Evolutionary conservation across 2,888 invertebrate genomes (phyloP).

Genomic region (Coelinius sp.): DNA sequence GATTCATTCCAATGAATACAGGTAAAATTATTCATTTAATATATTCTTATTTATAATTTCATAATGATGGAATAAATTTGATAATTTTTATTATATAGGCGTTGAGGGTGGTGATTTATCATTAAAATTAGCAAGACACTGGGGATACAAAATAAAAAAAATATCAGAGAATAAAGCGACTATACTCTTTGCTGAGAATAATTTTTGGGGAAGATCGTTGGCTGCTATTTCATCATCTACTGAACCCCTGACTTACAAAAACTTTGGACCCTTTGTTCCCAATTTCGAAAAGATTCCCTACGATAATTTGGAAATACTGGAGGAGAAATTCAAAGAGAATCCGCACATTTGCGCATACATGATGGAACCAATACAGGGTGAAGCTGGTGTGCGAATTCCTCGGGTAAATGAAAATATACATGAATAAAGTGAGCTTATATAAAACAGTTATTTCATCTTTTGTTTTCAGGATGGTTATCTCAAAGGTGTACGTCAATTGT

Average conservation of each 20-base stretch:
- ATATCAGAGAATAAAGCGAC: conserved; percentile 79
- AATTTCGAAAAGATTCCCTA: conserved; percentile 83
- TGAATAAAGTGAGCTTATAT: not conserved
- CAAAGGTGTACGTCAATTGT: conserved; percentile 79
- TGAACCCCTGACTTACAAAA: conserved; percentile 79
- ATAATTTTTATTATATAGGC: conserved; percentile 67
- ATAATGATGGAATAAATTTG: not conserved
- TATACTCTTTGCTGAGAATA: conserved; percentile 82
- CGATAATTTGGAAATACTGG: conserved; percentile 80
- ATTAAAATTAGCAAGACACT: conserved; percentile 83
- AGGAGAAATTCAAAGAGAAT: conserved; percentile 74
- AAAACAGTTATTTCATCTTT: not conserved
- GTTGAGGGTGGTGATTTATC: conserved; percentile 89
- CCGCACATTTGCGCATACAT: conserved; percentile 83
- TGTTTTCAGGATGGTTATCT: conserved; percentile 77
- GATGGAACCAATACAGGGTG: conserved; percentile 91
- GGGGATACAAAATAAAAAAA: conserved; percentile 85
- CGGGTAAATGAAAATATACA: conserved; percentile 52
- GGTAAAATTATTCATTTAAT: conserved; percentile 66
- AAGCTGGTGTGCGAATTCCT: conserved; percentile 86
- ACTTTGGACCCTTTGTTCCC: conserved; percentile 87
- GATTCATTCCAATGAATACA: conserved; percentile 87
- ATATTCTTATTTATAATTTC: not conserved
- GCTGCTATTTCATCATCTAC: conserved; percentile 86
- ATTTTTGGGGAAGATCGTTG: conserved; percentile 89